Evolutionary conservation across 2,113 vertebrate species (phyloP).

Genomic region (Chionis minor): DNA sequence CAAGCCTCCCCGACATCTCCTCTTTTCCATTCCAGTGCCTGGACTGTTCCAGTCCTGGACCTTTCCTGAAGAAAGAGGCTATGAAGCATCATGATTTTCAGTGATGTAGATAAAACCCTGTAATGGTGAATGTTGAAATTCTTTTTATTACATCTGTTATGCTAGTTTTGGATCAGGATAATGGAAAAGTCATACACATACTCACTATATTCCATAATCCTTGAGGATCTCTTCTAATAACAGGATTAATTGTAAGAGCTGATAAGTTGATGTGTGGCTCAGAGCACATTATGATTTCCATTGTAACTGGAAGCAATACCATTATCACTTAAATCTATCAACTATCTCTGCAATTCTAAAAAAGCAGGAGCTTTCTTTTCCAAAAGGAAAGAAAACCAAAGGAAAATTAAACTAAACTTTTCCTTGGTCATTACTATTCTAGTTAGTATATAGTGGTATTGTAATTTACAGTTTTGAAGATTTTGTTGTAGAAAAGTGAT

Average conservation of each 20-base stretch:
- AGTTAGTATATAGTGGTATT: not conserved
- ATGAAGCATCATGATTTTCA: not conserved
- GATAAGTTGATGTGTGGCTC: not conserved
- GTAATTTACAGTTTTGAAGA: not conserved
- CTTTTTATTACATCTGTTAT: not conserved
- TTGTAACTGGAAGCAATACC: not conserved
- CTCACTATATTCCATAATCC: not conserved
- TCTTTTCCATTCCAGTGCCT: not conserved
- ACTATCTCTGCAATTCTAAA: not conserved
- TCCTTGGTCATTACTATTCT: not conserved
- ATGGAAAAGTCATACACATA: not conserved
- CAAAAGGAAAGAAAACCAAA: not conserved
- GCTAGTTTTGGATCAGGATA: not conserved
- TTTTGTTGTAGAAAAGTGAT: not conserved
- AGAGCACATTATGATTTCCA: not conserved
- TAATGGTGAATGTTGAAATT: not conserved
- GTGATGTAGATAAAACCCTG: not conserved
- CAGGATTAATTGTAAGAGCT: slow-evolving; percentile 35
- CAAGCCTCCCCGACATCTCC: not conserved
- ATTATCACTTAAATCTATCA: not conserved
- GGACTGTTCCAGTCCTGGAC: not conserved
- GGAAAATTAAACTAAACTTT: not conserved
- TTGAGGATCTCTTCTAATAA: slow-evolving; percentile 12
- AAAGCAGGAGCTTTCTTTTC: not conserved
- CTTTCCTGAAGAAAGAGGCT: not conserved